Conservation (phyloP, 2,888 invertebrate species). For the Drosophila birchii region DNA sequence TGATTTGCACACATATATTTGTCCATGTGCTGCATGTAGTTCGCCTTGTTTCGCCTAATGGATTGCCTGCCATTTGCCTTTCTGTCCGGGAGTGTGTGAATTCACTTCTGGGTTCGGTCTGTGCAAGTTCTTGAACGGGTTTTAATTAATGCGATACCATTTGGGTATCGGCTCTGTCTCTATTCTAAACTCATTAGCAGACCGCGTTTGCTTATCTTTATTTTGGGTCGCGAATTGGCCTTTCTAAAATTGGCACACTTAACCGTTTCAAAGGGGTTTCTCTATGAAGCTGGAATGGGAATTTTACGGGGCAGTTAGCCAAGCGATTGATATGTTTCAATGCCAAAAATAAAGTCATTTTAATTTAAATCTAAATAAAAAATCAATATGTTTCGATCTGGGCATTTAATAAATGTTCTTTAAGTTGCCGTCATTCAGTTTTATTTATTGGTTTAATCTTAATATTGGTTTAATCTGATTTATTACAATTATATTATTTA, state of each 20-base stretch:
- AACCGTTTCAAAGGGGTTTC: neutral
- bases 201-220: conserved; percentile 29
- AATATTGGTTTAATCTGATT: neutral
- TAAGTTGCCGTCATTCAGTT: neutral
- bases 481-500: neutral
- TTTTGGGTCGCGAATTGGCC: conserved; percentile 18
- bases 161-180: conserved; percentile 19
- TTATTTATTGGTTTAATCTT: neutral
- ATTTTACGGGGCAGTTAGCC: conserved; percentile 10
- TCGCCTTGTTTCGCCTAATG: conserved; percentile 11
- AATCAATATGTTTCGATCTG: neutral
- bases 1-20: conserved; percentile 23
- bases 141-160: conserved; percentile 40
- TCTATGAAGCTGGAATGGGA: neutral
- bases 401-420: neutral
- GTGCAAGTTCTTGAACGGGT: conserved; percentile 36
- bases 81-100: conserved; percentile 23
- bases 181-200: conserved; percentile 38
- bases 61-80: conserved; percentile 18
- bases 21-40: neutral
- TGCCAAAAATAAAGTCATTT: neutral
- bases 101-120: conserved; percentile 28
- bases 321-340: conserved; percentile 2
- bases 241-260: conserved; percentile 45
- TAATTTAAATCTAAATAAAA: neutral